phyloP scores from a whole-genome alignment of 37 sponge, comb jelly and placozoan species.

The Lycopodina hypogea region DNA sequence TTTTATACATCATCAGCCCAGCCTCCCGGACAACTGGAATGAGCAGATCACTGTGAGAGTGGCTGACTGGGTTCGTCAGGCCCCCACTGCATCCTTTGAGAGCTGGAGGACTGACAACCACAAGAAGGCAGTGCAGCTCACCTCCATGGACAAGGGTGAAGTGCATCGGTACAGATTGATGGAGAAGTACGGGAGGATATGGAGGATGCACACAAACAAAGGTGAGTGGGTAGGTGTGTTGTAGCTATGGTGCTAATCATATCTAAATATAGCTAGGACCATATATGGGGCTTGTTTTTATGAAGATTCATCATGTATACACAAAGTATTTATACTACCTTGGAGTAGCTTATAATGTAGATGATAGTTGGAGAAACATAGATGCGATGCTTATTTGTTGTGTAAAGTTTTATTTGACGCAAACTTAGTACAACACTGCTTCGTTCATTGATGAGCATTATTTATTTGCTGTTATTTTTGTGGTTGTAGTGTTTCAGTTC shows the following conservation, averaged over 20 bases:
- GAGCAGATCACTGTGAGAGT: constrained; percentile 16
- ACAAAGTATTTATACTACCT: too few relatives aligned
- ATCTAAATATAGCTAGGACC: too few relatives aligned
- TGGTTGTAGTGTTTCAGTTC: constrained; percentile 29
- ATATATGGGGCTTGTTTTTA: too few relatives aligned
- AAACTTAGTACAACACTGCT: background rate
- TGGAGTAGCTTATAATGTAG: too few relatives aligned
- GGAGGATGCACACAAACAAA: constrained; percentile 54
- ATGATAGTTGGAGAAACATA: background rate
- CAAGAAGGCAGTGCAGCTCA: constrained; percentile 2
- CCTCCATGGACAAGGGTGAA: constrained; percentile 23
- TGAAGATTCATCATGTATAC: too few relatives aligned
- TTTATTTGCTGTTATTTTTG: background rate
- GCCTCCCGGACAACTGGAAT: background rate
- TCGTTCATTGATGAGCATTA: background rate
- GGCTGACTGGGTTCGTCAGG: constrained; percentile 44
- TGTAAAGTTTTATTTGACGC: too few relatives aligned
- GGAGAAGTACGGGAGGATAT: constrained; percentile 59
- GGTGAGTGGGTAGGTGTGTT: constrained; percentile 15
- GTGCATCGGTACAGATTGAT: constrained; percentile 32
- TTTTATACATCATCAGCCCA: background rate
- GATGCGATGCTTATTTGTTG: too few relatives aligned
- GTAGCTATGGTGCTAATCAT: too few relatives aligned
- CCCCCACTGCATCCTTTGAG: constrained; percentile 35
- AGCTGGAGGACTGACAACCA: constrained; percentile 34